A percentile compares a stretch with the other conserved stretches of the same genome.
These are phyloP conservation scores for Balaeniceps rex DNA, from an alignment of 2,113 vertebrate species.

Conservation along the genomic window DNA sequence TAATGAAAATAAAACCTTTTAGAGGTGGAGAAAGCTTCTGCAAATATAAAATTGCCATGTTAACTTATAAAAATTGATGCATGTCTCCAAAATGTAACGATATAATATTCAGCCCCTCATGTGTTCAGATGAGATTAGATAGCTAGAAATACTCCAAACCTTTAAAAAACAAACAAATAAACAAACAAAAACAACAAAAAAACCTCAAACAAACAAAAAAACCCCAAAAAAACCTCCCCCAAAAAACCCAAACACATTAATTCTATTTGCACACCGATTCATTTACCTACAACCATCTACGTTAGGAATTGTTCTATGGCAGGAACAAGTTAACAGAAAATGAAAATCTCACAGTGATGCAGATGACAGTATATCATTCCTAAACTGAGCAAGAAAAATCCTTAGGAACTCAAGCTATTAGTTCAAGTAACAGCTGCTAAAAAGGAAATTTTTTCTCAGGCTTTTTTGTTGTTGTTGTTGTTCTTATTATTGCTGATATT, in stretches of 20 bases:
- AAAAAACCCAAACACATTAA: not conserved
- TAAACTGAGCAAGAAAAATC: not conserved
- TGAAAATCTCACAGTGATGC: not conserved
- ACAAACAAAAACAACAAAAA: not conserved
- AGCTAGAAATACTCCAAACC: not conserved
- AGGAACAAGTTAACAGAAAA: not conserved
- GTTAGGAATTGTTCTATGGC: not conserved
- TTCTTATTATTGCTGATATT: no score
- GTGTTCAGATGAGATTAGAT: not conserved
- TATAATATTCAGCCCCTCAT: not conserved
- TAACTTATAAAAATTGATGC: constrained; percentile 15
- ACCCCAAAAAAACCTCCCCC: not conserved
- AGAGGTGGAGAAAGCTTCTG: not conserved
- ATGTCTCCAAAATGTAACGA: not conserved
- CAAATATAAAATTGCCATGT: not conserved
- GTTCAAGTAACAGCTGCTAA: not conserved
- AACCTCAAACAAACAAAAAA: not conserved
- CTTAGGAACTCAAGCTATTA: not conserved
- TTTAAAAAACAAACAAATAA: not conserved
- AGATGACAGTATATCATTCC: not conserved
- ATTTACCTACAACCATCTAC: not conserved
- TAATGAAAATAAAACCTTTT: constrained; percentile 54
- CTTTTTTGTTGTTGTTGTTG: not conserved
- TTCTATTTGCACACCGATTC: not conserved
- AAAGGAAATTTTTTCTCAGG: not conserved